phyloP scores from a whole-genome alignment of 1,140 invertebrate genomes.

The Chironomus tepperi region DNA sequence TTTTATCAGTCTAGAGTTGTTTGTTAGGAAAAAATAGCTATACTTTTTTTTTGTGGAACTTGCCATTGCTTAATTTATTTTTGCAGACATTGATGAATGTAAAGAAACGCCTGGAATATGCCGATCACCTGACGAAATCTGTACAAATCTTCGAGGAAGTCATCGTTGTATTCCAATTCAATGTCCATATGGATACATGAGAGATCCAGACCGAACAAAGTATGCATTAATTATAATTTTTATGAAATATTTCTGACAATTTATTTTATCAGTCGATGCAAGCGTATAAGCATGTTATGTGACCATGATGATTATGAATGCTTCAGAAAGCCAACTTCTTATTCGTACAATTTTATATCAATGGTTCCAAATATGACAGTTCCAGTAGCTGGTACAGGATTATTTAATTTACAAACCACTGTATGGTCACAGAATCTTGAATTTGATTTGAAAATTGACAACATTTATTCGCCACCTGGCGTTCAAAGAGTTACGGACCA shows the following conservation, averaged over 20 bases:
- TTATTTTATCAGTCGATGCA: conserved; percentile 62
- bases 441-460: conserved; percentile 64
- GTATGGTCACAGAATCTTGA: conserved; percentile 54
- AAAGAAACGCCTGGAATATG: conserved; percentile 47
- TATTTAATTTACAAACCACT: conserved; percentile 83
- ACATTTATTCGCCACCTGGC: conserved; percentile 50
- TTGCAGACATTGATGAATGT: conserved; percentile 83
- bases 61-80: conserved; percentile 25
- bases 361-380: conserved; percentile 76
- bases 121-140: conserved; percentile 61
- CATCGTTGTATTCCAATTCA: conserved; percentile 77
- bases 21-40: too few species aligned
- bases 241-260: neutral
- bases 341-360: conserved; percentile 86
- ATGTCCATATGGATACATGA: conserved; percentile 74
- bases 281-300: conserved; percentile 58
- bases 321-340: conserved; percentile 65
- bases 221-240: conserved; percentile 41
- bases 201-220: conserved; percentile 64
- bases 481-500: conserved; percentile 52
- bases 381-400: conserved; percentile 47
- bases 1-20: conserved; percentile 25
- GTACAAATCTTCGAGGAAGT: conserved; percentile 82
- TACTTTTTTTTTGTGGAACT: too few species aligned
- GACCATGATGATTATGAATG: conserved; percentile 58